Evolutionary conservation across 1,140 invertebrate genomes (phyloP).

Genomic region (Trachymyrmex septentrionalis): DNA sequence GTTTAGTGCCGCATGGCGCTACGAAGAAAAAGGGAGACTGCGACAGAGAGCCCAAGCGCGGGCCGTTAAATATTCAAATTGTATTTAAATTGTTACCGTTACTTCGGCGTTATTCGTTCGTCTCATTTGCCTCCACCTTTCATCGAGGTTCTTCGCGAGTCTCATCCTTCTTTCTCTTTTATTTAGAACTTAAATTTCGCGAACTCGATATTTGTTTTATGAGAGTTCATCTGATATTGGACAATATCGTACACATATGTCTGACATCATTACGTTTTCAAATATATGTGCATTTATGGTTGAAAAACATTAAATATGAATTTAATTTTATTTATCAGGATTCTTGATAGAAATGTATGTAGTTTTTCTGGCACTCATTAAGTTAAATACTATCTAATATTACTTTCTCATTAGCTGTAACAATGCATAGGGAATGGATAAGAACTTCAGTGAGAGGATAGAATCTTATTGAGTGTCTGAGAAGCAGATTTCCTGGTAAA

Average conservation of each 20-base stretch:
- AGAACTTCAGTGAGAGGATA: too few relatives aligned
- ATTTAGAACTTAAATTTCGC: constrained; percentile 5
- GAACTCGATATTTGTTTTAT: background rate
- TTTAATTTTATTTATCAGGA: background rate
- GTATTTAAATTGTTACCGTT: constrained; percentile 81
- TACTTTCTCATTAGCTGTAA: too few relatives aligned
- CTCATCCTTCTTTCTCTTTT: background rate
- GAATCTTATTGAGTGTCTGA: too few relatives aligned
- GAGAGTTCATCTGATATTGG: background rate
- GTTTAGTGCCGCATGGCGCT: constrained; percentile 67
- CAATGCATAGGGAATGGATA: too few relatives aligned
- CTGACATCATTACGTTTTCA: background rate
- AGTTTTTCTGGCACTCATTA: too few relatives aligned
- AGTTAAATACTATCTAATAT: too few relatives aligned
- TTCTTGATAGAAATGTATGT: background rate
- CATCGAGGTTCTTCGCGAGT: constrained; percentile 21
- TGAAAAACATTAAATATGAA: background rate
- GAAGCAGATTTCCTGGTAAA: too few relatives aligned
- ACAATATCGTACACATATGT: background rate
- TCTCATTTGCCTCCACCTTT: constrained; percentile 62
- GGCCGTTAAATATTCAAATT: constrained; percentile 80
- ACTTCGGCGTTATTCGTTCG: constrained; percentile 73
- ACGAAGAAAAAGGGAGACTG: constrained; percentile 58
- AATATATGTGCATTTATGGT: too few relatives aligned
- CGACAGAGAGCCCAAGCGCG: constrained; percentile 31